Percentiles rank a stretch among this genome's conserved stretches.
These are phyloP conservation scores for Caenorhabditis doughertyi DNA, from an alignment of 2,888 invertebrate species.

Conservation along the genomic window DNA sequence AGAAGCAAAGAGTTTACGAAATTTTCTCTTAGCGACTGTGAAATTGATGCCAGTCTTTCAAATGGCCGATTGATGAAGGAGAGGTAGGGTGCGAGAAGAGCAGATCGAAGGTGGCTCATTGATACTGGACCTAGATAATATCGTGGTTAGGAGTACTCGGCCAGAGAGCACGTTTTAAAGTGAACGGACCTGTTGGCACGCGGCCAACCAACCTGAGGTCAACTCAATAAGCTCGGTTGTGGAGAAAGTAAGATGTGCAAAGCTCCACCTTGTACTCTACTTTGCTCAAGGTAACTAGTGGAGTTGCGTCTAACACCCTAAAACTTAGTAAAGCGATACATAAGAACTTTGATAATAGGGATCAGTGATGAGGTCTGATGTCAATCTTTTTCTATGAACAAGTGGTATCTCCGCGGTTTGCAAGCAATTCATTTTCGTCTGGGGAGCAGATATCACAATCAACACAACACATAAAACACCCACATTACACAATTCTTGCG, in stretches of 20 bases:
- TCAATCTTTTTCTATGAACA: constrained; percentile 21
- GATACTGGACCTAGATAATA: constrained; percentile 52
- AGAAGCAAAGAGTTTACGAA: constrained; percentile 52
- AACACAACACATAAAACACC: constrained; percentile 59
- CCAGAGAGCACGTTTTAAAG: constrained; percentile 43
- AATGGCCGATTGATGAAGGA: constrained; percentile 44
- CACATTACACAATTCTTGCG: constrained; percentile 48
- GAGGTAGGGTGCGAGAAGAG: background rate
- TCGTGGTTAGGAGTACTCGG: constrained; percentile 40
- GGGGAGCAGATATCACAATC: constrained; percentile 61
- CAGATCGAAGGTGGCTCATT: constrained; percentile 19
- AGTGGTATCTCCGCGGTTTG: constrained; percentile 47
- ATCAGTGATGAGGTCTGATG: background rate
- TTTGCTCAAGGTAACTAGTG: too few relatives aligned
- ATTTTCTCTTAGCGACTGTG: constrained; percentile 45
- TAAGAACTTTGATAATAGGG: background rate
- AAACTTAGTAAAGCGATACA: too few relatives aligned
- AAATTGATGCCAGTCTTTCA: constrained; percentile 52
- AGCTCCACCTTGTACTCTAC: background rate
- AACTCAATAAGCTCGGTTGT: constrained; percentile 34
- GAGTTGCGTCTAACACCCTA: too few relatives aligned
- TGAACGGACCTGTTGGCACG: constrained; percentile 52
- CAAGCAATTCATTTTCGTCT: constrained; percentile 60
- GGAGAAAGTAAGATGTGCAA: background rate
- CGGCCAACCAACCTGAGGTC: constrained; percentile 54